phyloP scores from a whole-genome alignment of 2,797 vertebrate species.

The Euthynnus affinis region DNA sequence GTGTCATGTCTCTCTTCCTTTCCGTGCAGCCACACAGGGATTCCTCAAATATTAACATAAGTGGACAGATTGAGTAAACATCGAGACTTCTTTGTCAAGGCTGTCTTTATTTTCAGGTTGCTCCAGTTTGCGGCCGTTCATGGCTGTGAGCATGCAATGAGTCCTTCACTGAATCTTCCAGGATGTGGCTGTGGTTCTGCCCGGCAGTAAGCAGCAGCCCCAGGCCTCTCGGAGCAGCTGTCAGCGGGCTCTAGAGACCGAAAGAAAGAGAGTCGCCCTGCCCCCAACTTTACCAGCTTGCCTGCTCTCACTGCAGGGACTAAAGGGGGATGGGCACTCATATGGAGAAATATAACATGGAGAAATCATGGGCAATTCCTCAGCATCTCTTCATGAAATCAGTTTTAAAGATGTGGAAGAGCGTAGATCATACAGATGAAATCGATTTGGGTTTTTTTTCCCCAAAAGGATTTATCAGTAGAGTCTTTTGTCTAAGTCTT shows the following conservation, averaged over 20 bases:
- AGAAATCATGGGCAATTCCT: conserved; percentile 49
- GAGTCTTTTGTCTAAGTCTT: conserved; percentile 30
- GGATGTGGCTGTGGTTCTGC: conserved; percentile 64
- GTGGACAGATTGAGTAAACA: conserved; percentile 78
- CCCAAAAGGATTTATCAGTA: not conserved
- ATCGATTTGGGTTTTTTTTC: conserved; percentile 20
- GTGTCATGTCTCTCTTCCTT: conserved; percentile 40
- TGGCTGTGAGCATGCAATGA: conserved; percentile 38
- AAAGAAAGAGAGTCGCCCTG: conserved; percentile 72
- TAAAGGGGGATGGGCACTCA: conserved; percentile 75
- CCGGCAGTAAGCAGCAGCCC: conserved; percentile 63
- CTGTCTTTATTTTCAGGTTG: conserved; percentile 50
- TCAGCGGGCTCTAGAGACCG: conserved; percentile 70
- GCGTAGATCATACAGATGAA: not conserved
- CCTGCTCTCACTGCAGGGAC: conserved; percentile 66
- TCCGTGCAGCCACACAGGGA: conserved; percentile 31
- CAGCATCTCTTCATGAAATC: conserved; percentile 28
- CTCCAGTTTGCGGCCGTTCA: conserved; percentile 22
- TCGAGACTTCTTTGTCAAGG: conserved; percentile 50
- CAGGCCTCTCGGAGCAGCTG: conserved; percentile 80
- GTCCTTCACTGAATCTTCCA: conserved; percentile 52
- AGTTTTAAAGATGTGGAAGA: conserved; percentile 21
- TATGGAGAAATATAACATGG: conserved; percentile 26
- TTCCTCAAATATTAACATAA: conserved; percentile 79
- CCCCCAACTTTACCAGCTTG: conserved; percentile 77